Percentiles rank a stretch among this genome's conserved stretches.
These are phyloP conservation scores for Heliconius ethilla DNA, from an alignment of 2,888 invertebrate genomes.

Conservation along the genomic window DNA sequence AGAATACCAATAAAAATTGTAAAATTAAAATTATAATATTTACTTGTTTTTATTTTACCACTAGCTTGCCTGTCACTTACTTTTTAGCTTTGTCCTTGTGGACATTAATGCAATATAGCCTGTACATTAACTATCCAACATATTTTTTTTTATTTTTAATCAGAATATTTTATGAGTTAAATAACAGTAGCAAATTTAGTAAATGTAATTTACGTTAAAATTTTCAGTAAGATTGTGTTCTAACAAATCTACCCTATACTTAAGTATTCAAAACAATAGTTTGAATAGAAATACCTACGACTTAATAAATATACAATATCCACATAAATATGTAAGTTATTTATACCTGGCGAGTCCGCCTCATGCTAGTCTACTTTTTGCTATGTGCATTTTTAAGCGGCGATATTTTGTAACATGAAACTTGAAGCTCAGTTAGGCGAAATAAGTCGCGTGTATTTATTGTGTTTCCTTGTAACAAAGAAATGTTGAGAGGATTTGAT, in stretches of 20 bases:
- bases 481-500: slow-evolving; percentile 25
- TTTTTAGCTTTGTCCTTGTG: no score
- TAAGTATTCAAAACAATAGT: neutral
- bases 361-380: slow-evolving; percentile 45
- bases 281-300: neutral
- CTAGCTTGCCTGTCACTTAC: no score
- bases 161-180: neutral
- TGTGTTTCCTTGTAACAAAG: slow-evolving; percentile 46
- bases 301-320: neutral
- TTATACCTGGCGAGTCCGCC: slow-evolving; percentile 24
- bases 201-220: neutral
- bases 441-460: slow-evolving; percentile 45
- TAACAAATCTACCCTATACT: neutral
- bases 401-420: slow-evolving; percentile 52
- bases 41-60: neutral
- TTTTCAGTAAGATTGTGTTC: neutral
- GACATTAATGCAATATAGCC: no score
- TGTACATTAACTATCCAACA: neutral
- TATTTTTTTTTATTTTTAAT: neutral
- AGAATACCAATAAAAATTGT: slow-evolving; percentile 75
- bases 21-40: slow-evolving; percentile 59
- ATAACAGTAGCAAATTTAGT: neutral
- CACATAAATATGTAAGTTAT: slow-evolving; percentile 28
- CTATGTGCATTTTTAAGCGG: slow-evolving; percentile 62
- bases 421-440: slow-evolving; percentile 55